These are phyloP conservation scores for Drosophila kanapiae DNA, from an alignment of 1,140 invertebrate species.

Conservation along the genomic window DNA sequence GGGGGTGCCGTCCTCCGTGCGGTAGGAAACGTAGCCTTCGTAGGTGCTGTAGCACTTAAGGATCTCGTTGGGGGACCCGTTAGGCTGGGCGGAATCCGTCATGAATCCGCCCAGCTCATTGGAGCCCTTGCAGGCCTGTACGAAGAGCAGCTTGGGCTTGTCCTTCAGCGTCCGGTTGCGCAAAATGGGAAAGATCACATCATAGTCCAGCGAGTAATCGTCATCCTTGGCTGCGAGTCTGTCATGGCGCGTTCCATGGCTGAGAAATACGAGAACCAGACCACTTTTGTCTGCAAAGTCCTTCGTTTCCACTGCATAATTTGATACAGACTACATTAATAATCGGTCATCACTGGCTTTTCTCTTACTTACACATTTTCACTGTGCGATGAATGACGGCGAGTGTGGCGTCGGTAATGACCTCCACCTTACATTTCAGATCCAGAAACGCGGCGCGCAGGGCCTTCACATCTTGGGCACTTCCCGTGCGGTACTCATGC, in stretches of 20 bases:
- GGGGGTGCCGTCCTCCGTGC: constrained; percentile 66
- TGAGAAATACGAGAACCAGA: constrained; percentile 61
- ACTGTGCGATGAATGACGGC: constrained; percentile 53
- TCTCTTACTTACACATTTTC: constrained; percentile 58
- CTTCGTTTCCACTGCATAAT: constrained; percentile 64
- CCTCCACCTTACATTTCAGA: constrained; percentile 66
- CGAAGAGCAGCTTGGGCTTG: constrained; percentile 79
- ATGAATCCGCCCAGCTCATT: constrained; percentile 56
- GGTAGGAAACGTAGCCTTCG: constrained; percentile 79
- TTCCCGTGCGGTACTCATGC: constrained; percentile 65
- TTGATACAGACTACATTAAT: background rate
- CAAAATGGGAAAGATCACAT: constrained; percentile 71
- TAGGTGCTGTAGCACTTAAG: constrained; percentile 82
- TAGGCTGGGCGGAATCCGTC: constrained; percentile 60
- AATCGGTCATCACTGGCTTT: background rate
- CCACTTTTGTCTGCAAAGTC: constrained; percentile 61
- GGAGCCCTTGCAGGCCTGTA: constrained; percentile 79
- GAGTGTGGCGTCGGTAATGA: constrained; percentile 65
- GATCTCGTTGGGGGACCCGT: constrained; percentile 72
- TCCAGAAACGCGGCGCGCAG: constrained; percentile 54
- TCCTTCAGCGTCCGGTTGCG: constrained; percentile 63
- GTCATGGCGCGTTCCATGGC: constrained; percentile 62
- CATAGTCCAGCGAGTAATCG: constrained; percentile 72
- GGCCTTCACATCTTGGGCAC: constrained; percentile 62
- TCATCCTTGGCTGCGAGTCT: constrained; percentile 68